Evolutionary conservation across 2,113 vertebrate genomes (phyloP).

Genomic region (Grammomys surdaster): DNA sequence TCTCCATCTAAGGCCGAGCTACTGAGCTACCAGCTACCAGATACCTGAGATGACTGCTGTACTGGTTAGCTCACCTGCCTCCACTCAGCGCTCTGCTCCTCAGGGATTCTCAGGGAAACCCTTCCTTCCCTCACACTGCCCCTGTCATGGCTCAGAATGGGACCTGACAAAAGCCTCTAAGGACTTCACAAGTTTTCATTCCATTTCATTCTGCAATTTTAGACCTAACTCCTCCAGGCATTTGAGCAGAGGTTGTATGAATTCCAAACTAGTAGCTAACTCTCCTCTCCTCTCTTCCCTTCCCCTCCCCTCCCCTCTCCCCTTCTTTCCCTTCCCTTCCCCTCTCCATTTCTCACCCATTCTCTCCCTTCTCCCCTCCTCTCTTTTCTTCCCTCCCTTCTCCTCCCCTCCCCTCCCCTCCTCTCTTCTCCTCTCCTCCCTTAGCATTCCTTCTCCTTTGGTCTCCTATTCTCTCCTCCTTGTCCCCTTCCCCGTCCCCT

Average conservation of each 20-base stretch:
- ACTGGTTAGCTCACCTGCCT: background rate
- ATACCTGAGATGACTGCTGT: background rate
- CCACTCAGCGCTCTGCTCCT: background rate
- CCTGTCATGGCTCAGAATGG: background rate
- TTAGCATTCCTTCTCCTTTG: background rate
- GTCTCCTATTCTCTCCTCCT: background rate
- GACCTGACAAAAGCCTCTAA: background rate
- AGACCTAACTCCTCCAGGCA: background rate
- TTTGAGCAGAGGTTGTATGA: background rate
- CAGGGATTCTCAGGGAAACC: background rate
- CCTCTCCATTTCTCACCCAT: too few species aligned
- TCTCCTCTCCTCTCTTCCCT: background rate
- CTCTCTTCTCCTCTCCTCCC: background rate
- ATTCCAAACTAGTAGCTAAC: background rate
- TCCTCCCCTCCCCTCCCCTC: too few species aligned
- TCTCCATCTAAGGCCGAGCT: background rate
- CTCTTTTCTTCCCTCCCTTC: too few species aligned
- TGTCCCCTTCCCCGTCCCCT: background rate
- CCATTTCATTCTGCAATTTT: background rate
- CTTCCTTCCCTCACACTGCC: rapidly evolving
- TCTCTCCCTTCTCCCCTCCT: too few species aligned
- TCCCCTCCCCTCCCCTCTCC: background rate
- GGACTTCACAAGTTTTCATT: conserved; percentile 45
- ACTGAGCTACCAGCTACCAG: background rate
- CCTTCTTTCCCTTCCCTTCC: background rate